Conservation (phyloP, 2,888 invertebrate genomes). For the Steinernema hermaphroditum region DNA sequence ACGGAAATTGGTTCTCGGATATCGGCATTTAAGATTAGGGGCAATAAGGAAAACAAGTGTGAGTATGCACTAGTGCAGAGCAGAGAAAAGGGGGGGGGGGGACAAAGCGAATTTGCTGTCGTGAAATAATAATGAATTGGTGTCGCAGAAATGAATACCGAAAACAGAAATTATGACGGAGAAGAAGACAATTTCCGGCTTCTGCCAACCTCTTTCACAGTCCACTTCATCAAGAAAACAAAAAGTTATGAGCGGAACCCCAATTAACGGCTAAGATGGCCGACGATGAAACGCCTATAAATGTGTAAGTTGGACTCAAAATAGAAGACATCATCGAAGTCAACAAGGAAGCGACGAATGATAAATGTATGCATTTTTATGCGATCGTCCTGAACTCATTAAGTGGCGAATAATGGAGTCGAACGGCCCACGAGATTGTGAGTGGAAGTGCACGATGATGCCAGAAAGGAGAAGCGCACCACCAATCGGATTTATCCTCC, state of each 20-base stretch:
- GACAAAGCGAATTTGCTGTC: slow-evolving; percentile 9
- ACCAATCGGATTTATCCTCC: slow-evolving; percentile 7
- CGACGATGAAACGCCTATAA: not conserved
- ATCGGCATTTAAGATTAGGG: not conserved
- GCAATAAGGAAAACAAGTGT: slow-evolving; percentile 10
- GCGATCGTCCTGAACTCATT: slow-evolving; percentile 27
- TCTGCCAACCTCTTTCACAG: not conserved
- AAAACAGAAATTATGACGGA: not conserved
- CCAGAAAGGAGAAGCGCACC: not conserved
- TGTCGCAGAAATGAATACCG: not conserved
- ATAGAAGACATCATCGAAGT: slow-evolving; percentile 14
- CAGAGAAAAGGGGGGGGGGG: not conserved
- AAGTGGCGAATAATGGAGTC: slow-evolving; percentile 14
- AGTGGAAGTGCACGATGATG: not conserved
- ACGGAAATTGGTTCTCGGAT: slow-evolving; percentile 22
- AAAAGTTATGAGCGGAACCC: not conserved
- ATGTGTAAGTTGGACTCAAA: not conserved
- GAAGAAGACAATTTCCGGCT: not conserved
- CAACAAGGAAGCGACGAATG: slow-evolving; percentile 10
- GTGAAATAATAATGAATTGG: slow-evolving; percentile 22
- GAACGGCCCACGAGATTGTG: not conserved
- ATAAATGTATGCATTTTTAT: slow-evolving; percentile 21
- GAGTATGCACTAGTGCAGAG: not conserved
- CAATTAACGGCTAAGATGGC: not conserved
- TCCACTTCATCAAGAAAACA: too few species aligned